Conservation (phyloP, 2,797 vertebrate genomes). For the Mus spretus region DNA sequence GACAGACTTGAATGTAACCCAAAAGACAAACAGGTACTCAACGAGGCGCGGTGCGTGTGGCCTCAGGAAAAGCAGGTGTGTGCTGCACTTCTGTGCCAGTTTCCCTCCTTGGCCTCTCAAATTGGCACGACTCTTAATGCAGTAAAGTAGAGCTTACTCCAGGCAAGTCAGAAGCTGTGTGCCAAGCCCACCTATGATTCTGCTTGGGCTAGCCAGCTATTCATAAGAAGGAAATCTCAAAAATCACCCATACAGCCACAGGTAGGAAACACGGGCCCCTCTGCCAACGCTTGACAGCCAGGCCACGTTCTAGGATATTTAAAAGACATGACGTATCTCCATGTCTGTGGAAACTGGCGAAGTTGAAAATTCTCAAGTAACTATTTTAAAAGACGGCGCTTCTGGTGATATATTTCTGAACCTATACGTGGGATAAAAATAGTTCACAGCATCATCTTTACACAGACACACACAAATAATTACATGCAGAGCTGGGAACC, state of each 20-base stretch:
- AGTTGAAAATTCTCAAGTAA: neutral
- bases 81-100: neutral
- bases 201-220: conserved; percentile 53
- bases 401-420: neutral
- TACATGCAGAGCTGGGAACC: neutral
- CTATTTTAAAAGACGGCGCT: neutral
- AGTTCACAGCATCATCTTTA: neutral
- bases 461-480: neutral
- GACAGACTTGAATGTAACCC: neutral
- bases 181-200: conserved; percentile 79
- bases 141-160: conserved; percentile 69
- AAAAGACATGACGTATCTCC: neutral
- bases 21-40: conserved; percentile 64
- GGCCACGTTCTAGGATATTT: neutral
- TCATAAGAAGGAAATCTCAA: conserved; percentile 67
- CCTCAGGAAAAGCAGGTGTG: conserved; percentile 79
- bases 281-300: neutral
- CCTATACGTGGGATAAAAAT: neutral
- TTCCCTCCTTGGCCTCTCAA: conserved; percentile 74
- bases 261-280: neutral
- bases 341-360: neutral
- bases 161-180: conserved; percentile 71
- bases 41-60: neutral
- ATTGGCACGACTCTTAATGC: conserved; percentile 72
- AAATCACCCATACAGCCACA: neutral